Evolutionary conservation across 2,113 vertebrate species (phyloP).

Genomic region (Salvelinus sp.): DNA sequence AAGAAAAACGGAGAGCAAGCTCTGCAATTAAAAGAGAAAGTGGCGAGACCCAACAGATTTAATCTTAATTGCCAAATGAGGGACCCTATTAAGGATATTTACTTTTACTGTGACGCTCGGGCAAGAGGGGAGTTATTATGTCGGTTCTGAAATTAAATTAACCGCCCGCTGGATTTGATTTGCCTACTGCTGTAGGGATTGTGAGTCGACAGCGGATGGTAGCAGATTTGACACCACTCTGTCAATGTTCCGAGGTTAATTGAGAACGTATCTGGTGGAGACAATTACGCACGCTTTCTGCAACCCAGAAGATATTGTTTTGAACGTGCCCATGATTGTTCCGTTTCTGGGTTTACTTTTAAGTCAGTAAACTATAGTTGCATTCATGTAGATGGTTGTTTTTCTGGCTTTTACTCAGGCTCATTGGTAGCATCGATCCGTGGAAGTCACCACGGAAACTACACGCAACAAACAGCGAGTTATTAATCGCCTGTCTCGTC

Average conservation of each 20-base stretch:
- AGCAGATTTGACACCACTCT: conserved; percentile 17
- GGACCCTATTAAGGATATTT: conserved; percentile 63
- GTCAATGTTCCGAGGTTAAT: conserved; percentile 18
- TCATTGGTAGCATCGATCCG: conserved; percentile 57
- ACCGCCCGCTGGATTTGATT: conserved; percentile 45
- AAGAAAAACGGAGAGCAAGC: conserved; percentile 2
- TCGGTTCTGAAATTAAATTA: conserved; percentile 66
- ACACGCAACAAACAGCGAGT: conserved; percentile 42
- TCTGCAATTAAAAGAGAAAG: conserved; percentile 67
- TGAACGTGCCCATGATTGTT: conserved; percentile 27
- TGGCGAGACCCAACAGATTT: conserved; percentile 53
- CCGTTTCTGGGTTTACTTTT: neutral
- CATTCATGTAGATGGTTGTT: neutral
- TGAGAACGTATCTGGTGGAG: neutral
- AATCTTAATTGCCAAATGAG: conserved; percentile 66
- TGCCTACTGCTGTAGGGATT: conserved; percentile 7
- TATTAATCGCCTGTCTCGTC: conserved; percentile 62
- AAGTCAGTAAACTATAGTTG: conserved; percentile 28
- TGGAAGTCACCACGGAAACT: conserved; percentile 51
- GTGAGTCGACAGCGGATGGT: conserved; percentile 19
- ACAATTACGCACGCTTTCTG: conserved; percentile 8
- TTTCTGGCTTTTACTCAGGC: conserved; percentile 24
- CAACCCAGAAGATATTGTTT: neutral
- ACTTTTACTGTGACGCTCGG: conserved; percentile 54
- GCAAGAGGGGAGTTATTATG: conserved; percentile 44